A percentile compares a stretch with the other conserved stretches of the same genome.
phyloP scores from a whole-genome alignment of 2,113 vertebrate species.

The Nothobranchius kuhntae region DNA sequence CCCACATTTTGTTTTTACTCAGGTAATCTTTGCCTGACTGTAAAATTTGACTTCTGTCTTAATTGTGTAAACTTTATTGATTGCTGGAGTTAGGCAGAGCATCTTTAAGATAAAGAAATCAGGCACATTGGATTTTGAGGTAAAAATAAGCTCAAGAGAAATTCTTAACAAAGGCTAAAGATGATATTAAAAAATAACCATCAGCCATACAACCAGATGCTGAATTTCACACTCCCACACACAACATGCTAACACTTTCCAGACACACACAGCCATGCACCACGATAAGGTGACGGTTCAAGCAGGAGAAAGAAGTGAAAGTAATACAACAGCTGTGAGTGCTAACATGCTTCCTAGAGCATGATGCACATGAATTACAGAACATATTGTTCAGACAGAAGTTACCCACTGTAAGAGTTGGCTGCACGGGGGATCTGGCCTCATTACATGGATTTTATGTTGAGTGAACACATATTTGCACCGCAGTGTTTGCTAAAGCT shows the following conservation, averaged over 20 bases:
- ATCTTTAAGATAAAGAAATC: no score
- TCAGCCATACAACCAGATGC: constrained; percentile 25
- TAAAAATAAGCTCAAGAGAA: no score
- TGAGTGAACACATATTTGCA: constrained; percentile 52
- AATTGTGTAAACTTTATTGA: no score
- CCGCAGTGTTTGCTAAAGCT: constrained; percentile 1
- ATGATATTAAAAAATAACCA: constrained; percentile 4
- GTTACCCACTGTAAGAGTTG: constrained; percentile 33
- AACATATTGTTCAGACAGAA: constrained; percentile 54
- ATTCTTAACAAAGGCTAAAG: background rate
- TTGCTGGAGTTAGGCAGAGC: no score
- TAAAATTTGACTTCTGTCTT: no score
- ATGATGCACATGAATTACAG: constrained; percentile 51
- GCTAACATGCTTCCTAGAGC: constrained; percentile 50
- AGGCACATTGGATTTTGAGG: no score
- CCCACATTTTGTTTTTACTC: no score
- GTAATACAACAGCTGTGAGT: constrained; percentile 27
- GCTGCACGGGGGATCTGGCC: constrained; percentile 28
- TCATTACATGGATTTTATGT: constrained; percentile 68
- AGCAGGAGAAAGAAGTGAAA: background rate
- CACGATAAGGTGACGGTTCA: background rate
- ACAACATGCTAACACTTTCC: constrained; percentile 19
- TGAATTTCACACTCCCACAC: constrained; percentile 46
- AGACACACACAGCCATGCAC: constrained; percentile 6
- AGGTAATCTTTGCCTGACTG: no score